Evolutionary conservation across 2,888 invertebrate species (phyloP), one percentile per base, ranked within the genome.

Genomic region (Heliconius erato): DNA sequence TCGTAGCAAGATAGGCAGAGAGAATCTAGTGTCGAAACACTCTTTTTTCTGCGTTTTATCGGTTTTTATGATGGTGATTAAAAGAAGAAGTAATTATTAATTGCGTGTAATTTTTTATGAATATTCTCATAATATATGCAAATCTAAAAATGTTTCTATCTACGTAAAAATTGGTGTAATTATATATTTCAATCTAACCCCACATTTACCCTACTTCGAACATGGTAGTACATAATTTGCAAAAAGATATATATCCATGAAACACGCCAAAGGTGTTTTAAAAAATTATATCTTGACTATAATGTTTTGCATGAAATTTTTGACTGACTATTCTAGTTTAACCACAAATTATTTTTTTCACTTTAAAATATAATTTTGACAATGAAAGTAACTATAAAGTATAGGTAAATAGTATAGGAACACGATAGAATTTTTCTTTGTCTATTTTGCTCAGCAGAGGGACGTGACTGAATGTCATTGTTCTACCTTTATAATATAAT

Each of bases 161-260:
- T 74, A 54, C 3, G 69, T 74, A 74, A 11, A 74, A 12, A 6
- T 35, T 35, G 35, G 32, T 59, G 14, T 59, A 76, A n/a, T 59
- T 63, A 76, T 76, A 59, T 76, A 54, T 54, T 76, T 76, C 32
- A 59, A n/a, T 59, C 35, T 5, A 7, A 76, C 59, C 44, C n/a
- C 59, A 59, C 7, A n/a, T 35, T 59, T 59, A 12, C 32, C 32
- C 32, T n/a, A 63, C 59, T 76, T 59, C 23, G 7, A 76, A 76
- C 35, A n/a, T 59, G 0, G 23, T 35, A 59, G 32, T 54, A 23
- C n/a, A 35, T 59, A 35, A 59, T 76, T 76, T 59, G 6, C 54
- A 16, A 63, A 76, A 59, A 14, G 2, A 35, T 76, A 59, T 12
- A 28, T 12, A 28, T 74, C 23, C 23, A 59, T n/a, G 11, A 59